Percentiles rank a stretch among this genome's conserved stretches.
These are phyloP conservation scores for Aulostomus chinensis DNA, from an alignment of 2,797 vertebrate genomes.

Conservation along the genomic window DNA sequence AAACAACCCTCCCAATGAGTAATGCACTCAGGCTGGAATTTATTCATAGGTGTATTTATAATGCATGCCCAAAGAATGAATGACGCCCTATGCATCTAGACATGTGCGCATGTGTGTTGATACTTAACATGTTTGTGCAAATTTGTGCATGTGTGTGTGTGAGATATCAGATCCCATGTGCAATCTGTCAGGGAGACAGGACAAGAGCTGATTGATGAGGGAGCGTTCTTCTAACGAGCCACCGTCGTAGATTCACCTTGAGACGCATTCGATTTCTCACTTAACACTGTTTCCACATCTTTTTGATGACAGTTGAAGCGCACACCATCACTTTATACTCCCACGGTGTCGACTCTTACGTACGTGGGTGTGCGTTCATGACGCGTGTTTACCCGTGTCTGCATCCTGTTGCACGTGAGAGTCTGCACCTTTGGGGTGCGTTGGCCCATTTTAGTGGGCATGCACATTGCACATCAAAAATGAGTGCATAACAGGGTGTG, in stretches of 20 bases:
- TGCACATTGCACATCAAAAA: no score
- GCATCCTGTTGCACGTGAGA: no score
- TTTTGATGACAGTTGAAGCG: constrained; percentile 32
- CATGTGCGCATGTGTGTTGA: constrained; percentile 11
- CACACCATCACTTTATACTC: constrained; percentile 11
- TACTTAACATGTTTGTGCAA: constrained; percentile 11
- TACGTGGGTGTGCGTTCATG: constrained; percentile 1
- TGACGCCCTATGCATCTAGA: constrained; percentile 50
- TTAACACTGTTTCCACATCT: constrained; percentile 38
- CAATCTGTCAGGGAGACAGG: constrained; percentile 31
- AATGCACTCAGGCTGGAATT: constrained; percentile 64
- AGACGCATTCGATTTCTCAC: constrained; percentile 55
- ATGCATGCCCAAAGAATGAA: constrained; percentile 69
- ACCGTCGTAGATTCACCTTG: constrained; percentile 67
- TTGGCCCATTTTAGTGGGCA: no score
- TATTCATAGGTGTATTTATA: constrained; percentile 78
- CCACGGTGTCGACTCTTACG: background rate
- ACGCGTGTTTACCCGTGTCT: background rate
- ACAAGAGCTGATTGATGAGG: constrained; percentile 62
- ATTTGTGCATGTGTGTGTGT: constrained; percentile 6
- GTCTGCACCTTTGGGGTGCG: no score
- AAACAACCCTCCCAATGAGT: constrained; percentile 58
- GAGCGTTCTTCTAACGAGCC: constrained; percentile 65
- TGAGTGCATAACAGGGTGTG: no score
- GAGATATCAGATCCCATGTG: constrained; percentile 17